These are phyloP conservation scores for Danio aesculapii DNA, from an alignment of 2,797 vertebrate genomes.

Conservation along the genomic window DNA sequence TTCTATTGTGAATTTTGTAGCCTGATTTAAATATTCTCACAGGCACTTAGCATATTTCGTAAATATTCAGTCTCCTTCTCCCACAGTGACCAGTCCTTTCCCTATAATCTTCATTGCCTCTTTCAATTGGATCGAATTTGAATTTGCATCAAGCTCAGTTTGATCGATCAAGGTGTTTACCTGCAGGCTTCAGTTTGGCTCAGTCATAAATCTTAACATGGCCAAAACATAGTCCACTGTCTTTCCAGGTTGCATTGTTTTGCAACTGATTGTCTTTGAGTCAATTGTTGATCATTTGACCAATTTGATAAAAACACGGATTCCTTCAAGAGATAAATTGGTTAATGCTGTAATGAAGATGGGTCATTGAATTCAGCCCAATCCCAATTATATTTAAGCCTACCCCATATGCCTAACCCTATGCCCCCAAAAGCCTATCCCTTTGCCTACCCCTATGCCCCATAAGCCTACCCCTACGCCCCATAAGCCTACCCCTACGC, in stretches of 20 bases:
- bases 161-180: background rate
- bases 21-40: too few species aligned
- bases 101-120: background rate
- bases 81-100: too few species aligned
- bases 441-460: too few species aligned
- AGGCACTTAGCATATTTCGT: too few species aligned
- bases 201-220: background rate
- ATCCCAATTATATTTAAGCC: too few species aligned
- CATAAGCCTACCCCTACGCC: too few species aligned
- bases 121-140: background rate
- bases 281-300: background rate
- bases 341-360: background rate
- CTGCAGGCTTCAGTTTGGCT: background rate
- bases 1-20: too few species aligned
- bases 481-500: too few species aligned
- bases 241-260: background rate
- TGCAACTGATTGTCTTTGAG: background rate
- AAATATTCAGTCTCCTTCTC: too few species aligned
- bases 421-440: too few species aligned
- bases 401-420: too few species aligned
- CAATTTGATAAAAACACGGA: background rate
- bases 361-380: background rate
- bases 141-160: background rate
- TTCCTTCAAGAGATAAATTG: background rate
- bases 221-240: background rate